Conservation (phyloP, 2,113 vertebrate genomes). For the Rhineura floridana region DNA sequence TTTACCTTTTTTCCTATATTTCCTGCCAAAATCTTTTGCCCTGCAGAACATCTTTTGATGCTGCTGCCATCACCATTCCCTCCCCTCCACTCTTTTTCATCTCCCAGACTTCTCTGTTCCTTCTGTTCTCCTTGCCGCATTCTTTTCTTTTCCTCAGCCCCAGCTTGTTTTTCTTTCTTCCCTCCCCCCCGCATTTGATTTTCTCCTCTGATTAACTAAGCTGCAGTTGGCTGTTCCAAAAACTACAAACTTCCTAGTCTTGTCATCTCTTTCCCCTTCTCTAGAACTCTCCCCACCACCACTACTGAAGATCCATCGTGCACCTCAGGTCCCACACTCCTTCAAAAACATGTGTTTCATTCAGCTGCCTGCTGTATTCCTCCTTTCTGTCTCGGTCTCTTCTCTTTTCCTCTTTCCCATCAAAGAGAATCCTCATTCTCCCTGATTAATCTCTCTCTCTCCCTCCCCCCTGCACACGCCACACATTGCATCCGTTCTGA, state of each 20-base stretch:
- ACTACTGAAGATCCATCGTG: too few relatives aligned
- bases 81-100: background rate
- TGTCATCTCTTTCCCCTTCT: background rate
- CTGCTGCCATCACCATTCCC: background rate
- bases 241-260: background rate
- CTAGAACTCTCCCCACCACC: background rate
- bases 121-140: background rate
- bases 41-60: background rate
- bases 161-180: background rate
- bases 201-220: background rate
- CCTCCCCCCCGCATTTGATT: background rate
- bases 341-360: background rate
- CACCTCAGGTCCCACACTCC: background rate
- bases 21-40: background rate
- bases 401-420: too few relatives aligned
- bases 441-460: background rate
- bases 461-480: background rate
- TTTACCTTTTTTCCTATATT: background rate
- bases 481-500: background rate
- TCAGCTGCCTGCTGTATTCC: background rate
- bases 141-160: background rate
- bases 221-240: background rate
- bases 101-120: background rate
- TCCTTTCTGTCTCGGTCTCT: background rate
- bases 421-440: background rate